These are phyloP conservation scores for Pseudolaguvia tuberculata DNA, from an alignment of 2,113 vertebrate species.

Conservation along the genomic window DNA sequence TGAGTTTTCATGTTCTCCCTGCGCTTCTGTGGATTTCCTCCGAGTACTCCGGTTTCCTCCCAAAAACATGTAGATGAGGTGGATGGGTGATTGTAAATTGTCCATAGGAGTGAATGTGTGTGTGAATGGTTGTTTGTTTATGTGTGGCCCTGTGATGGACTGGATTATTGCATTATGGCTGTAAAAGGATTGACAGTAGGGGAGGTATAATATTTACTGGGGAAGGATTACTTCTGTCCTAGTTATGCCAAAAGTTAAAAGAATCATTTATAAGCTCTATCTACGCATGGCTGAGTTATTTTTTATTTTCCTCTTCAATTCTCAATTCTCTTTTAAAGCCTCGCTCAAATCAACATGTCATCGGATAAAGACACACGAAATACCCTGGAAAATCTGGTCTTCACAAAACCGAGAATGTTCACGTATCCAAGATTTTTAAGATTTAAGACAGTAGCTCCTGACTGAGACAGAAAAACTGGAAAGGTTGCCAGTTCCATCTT, in stretches of 20 bases:
- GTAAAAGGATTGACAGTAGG: constrained; percentile 65
- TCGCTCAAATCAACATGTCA: constrained; percentile 29
- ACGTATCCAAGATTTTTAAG: neutral
- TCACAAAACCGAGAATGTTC: constrained; percentile 26
- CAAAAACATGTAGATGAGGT: no score
- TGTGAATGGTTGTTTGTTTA: no score
- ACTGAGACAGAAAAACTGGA: constrained; percentile 9
- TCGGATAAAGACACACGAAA: constrained; percentile 5
- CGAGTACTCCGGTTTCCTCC: no score
- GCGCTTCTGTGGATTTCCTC: no score
- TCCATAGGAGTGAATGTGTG: no score
- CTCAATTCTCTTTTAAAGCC: constrained; percentile 37
- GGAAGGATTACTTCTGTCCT: constrained; percentile 67
- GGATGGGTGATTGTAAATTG: no score
- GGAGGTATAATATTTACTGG: constrained; percentile 58
- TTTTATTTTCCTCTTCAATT: neutral
- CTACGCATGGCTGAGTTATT: constrained; percentile 54
- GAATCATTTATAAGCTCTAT: constrained; percentile 60
- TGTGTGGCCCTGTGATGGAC: no score
- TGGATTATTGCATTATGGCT: constrained; percentile 69
- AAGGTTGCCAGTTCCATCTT: constrained; percentile 14
- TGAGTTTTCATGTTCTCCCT: no score
- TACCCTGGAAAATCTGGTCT: constrained; percentile 17
- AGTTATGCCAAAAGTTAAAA: constrained; percentile 60
- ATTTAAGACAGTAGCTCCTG: constrained; percentile 11